Percentiles rank a stretch among this genome's conserved stretches.
These are phyloP conservation scores for Vireo griseus DNA, from an alignment of 2,797 vertebrate genomes.

Conservation along the genomic window DNA sequence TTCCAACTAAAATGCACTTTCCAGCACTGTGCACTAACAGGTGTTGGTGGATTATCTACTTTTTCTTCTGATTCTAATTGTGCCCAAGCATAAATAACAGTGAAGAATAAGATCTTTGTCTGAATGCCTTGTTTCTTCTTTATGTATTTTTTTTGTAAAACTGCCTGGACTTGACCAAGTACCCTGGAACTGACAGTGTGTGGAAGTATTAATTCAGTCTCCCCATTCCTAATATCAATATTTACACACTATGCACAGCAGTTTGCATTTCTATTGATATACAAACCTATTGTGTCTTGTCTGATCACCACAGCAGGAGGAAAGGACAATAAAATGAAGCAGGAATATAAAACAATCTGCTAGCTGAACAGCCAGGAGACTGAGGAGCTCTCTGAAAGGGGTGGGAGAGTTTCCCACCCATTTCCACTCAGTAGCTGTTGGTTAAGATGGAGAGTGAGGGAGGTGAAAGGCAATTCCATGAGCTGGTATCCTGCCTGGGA, in stretches of 20 bases:
- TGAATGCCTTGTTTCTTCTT: not conserved
- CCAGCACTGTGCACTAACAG: not conserved
- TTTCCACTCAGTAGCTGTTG: not conserved
- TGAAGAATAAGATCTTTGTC: not conserved
- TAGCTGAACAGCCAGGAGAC: not conserved
- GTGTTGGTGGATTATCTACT: not conserved
- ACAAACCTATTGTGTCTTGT: not conserved
- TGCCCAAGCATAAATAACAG: not conserved
- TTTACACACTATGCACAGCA: not conserved
- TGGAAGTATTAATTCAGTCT: not conserved
- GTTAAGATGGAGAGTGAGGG: not conserved
- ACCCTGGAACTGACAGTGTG: not conserved
- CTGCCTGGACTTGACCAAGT: not conserved
- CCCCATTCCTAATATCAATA: slow-evolving; percentile 4
- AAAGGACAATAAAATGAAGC: not conserved
- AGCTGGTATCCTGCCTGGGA: not conserved
- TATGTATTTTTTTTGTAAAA: not conserved
- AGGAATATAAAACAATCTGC: not conserved
- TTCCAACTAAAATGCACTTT: not conserved
- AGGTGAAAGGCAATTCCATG: not conserved
- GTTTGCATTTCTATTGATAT: slow-evolving; percentile 2
- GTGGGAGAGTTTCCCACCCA: not conserved
- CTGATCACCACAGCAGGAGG: slow-evolving; percentile 16
- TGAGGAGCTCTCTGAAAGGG: not conserved
- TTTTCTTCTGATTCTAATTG: not conserved